Evolutionary conservation across 2,888 invertebrate genomes (phyloP).

Genomic region (Hirudinaria manillensis): DNA sequence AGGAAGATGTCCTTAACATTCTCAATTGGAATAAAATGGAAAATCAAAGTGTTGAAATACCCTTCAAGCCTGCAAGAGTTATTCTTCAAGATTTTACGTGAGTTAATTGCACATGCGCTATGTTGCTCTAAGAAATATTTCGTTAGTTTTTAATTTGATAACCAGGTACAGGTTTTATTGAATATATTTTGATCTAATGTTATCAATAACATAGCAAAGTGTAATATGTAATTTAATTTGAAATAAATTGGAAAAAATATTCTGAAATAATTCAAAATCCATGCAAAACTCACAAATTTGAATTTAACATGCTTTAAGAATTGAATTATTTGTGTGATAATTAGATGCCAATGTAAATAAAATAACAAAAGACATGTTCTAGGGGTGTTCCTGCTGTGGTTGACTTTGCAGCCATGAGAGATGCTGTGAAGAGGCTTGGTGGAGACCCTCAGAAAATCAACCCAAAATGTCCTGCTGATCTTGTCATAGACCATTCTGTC

Average conservation of each 20-base stretch:
- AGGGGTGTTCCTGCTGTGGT: slow-evolving; percentile 98
- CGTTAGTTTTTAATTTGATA: neutral
- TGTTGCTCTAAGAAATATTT: neutral
- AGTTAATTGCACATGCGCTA: slow-evolving; percentile 33
- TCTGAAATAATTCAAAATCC: neutral
- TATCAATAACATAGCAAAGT: neutral
- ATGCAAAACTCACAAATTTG: neutral
- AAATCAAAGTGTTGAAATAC: slow-evolving; percentile 73
- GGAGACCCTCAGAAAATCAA: slow-evolving; percentile 89
- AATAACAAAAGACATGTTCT: slow-evolving; percentile 27
- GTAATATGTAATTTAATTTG: neutral
- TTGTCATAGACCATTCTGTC: slow-evolving; percentile 96
- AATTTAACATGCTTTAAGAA: neutral
- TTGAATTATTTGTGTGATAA: neutral
- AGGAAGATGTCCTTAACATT: slow-evolving; percentile 76
- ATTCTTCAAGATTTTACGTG: slow-evolving; percentile 77
- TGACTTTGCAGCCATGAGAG: slow-evolving; percentile 96
- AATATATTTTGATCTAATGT: too few relatives aligned
- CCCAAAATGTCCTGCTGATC: slow-evolving; percentile 91
- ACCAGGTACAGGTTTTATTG: too few relatives aligned
- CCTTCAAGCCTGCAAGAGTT: slow-evolving; percentile 91
- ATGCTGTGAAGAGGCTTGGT: slow-evolving; percentile 77
- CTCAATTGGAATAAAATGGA: slow-evolving; percentile 80
- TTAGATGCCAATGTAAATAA: neutral
- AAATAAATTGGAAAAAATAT: neutral